Evolutionary conservation across 2,113 vertebrate genomes (phyloP).

Genomic region (Syngnathus scovelli): DNA sequence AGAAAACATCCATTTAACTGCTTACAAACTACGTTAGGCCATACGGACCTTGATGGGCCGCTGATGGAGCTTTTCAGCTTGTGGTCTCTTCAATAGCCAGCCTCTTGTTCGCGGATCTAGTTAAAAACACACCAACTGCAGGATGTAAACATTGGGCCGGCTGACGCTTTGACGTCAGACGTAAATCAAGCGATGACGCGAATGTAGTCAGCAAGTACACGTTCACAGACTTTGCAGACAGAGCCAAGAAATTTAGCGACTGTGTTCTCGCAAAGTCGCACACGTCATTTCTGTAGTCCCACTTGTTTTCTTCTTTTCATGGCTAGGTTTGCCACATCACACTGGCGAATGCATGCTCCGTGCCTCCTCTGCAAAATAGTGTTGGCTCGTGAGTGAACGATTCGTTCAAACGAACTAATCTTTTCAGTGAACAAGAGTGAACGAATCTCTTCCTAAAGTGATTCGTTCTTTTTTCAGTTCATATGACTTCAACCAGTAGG

Average conservation of each 20-base stretch:
- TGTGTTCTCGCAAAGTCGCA: background rate
- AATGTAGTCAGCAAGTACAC: background rate
- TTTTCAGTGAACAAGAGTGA: too few relatives aligned
- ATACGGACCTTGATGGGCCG: slow-evolving; percentile 21
- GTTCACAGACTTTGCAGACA: too few relatives aligned
- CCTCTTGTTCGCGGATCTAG: slow-evolving; percentile 22
- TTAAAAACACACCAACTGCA: slow-evolving; percentile 38
- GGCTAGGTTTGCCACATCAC: background rate
- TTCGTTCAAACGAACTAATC: too few relatives aligned
- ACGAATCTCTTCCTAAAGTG: too few relatives aligned
- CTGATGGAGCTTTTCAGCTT: background rate
- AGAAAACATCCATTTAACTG: slow-evolving; percentile 2
- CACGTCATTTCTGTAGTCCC: background rate
- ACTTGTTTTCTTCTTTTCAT: background rate
- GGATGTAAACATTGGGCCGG: slow-evolving; percentile 76
- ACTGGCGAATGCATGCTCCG: background rate
- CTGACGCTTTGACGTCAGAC: slow-evolving; percentile 72
- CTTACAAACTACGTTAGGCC: background rate
- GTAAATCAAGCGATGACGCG: slow-evolving; percentile 11
- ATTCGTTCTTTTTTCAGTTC: too few relatives aligned
- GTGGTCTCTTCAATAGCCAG: slow-evolving; percentile 3
- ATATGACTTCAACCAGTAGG: too few relatives aligned
- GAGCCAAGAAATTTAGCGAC: background rate
- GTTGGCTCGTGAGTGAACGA: too few relatives aligned
- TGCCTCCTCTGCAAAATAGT: background rate